Base-by-base conservation (phyloP, 2,113 vertebrate species). In the Brienomyrus brachyistius region DNA sequence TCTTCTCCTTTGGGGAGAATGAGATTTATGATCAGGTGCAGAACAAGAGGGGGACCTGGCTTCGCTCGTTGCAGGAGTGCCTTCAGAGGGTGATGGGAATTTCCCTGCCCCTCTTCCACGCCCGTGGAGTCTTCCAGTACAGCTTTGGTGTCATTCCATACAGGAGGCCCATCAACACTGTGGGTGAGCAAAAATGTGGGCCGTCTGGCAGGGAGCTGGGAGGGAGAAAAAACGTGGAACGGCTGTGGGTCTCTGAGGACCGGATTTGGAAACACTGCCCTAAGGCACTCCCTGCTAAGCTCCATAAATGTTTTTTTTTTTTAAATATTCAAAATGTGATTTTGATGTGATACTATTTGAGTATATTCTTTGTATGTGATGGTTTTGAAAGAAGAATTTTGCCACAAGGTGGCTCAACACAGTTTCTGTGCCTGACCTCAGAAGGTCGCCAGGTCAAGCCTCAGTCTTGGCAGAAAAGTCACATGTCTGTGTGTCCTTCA, bases 1-100 rank as follows among this genome's bases (percentile, higher is more conserved):
- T 97, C 17, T 99, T 97, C 91, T 99, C 98, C 21, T 99, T 99
- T 11, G 98, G 98, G 5, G 98, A 99, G 90, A 99, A 98, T 0
- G 96, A 98, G 48, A 10, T 99, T 50, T 99, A 94, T 1, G 94
- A 98, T 35, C 98, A 99, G 91, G 96, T 98, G 62, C 88, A 90
- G 1, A 99, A 99, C 91, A 90, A 89, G 4, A 93, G 89, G 50
- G 98, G 98, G 2, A 97, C 97, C 21, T 96, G 96, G 96, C 92
- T 99, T 19, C 92, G 98, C 2, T 66, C 90, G 86, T 27, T 92
- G 35, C 98, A 98, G 94, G 95, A 98, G 5, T 23, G 5, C 0
- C 95, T 99, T 85, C 98, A 98, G 90, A 88, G 94, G 90, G 10
- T 98, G 90, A 98, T 98, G 97, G 96, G 98, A 0, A 43, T 99